Percentiles rank a stretch among this genome's conserved stretches.
Evolutionary conservation across 2,113 vertebrate genomes (phyloP).

Genomic region (Aegotheles bennettii): DNA sequence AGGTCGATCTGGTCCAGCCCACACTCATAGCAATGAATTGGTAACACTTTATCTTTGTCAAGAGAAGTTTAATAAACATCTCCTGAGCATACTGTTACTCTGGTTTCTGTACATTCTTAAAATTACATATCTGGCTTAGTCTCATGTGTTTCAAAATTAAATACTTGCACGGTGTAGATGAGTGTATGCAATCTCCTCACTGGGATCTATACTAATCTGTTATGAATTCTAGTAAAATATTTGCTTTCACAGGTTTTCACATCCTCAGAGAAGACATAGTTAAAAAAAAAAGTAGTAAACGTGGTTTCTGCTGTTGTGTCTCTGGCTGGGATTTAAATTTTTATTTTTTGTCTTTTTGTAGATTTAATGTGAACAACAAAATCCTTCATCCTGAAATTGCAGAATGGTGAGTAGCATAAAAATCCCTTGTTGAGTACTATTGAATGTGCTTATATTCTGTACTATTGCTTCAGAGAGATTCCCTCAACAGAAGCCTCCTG

Average conservation of each 20-base stretch:
- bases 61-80: not conserved
- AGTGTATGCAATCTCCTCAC: not conserved
- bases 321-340: not conserved
- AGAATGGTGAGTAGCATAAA: conserved; percentile 83
- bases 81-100: not conserved
- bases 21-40: not conserved
- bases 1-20: not conserved
- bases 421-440: not conserved
- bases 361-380: conserved; percentile 87
- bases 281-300: not conserved
- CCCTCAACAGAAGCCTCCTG: not conserved
- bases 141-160: not conserved
- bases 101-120: not conserved
- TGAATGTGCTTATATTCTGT: not conserved
- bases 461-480: not conserved
- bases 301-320: not conserved
- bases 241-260: not conserved
- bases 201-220: not conserved
- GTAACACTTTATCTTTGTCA: not conserved
- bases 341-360: conserved; percentile 13
- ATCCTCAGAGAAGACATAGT: not conserved
- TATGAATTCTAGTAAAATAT: not conserved
- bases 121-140: rapidly evolving
- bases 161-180: not conserved
- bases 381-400: conserved; percentile 88